Evolutionary conservation across 2,888 invertebrate genomes (phyloP).

Genomic region (Netelia melanura): DNA sequence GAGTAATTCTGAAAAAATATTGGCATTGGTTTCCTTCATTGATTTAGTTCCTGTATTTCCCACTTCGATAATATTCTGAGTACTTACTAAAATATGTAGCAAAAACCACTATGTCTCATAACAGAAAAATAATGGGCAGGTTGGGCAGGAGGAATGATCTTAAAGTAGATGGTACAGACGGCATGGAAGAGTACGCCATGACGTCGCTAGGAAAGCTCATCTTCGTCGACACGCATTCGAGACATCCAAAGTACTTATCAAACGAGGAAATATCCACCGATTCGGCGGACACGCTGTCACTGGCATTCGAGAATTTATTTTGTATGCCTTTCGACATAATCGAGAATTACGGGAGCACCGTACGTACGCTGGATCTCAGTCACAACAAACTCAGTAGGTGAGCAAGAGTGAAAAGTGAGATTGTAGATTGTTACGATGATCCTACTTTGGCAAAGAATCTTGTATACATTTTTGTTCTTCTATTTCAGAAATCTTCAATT

Average conservation of each 20-base stretch:
- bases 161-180: slow-evolving; percentile 74
- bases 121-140: slow-evolving; percentile 60
- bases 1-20: too few species aligned
- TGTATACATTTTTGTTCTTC: not conserved
- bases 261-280: slow-evolving; percentile 72
- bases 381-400: slow-evolving; percentile 82
- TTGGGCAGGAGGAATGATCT: slow-evolving; percentile 71
- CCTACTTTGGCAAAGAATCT: not conserved
- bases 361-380: slow-evolving; percentile 80
- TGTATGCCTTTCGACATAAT: slow-evolving; percentile 82
- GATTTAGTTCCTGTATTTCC: not conserved
- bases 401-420: slow-evolving; percentile 20
- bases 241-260: slow-evolving; percentile 73
- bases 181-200: slow-evolving; percentile 79
- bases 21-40: not conserved
- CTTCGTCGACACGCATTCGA: slow-evolving; percentile 80
- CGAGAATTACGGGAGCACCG: slow-evolving; percentile 77
- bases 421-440: too few species aligned
- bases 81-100: too few species aligned
- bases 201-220: slow-evolving; percentile 82
- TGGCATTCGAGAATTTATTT: slow-evolving; percentile 81
- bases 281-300: slow-evolving; percentile 76
- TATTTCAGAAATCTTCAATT: slow-evolving; percentile 90
- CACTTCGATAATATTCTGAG: too few species aligned
- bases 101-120: too few species aligned